Evolutionary conservation across 30 jellyfish, hydroid and myxozoan species (phyloP).

Genomic region (Mastigias papua): DNA sequence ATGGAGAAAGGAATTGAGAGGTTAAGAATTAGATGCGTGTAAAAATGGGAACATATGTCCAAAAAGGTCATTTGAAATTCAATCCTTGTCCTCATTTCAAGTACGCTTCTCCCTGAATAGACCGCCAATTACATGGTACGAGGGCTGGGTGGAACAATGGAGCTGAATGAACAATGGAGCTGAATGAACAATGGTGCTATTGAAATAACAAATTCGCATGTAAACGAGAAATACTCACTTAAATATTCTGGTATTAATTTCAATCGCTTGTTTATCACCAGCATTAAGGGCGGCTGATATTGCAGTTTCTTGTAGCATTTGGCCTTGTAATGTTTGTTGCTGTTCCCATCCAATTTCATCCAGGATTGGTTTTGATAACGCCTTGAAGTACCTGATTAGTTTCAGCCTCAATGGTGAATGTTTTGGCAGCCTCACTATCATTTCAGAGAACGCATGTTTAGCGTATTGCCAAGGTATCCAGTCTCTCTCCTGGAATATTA

Average conservation of each 20-base stretch:
- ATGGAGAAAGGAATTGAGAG: too few relatives aligned
- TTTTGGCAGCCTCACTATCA: slow-evolving; percentile 61
- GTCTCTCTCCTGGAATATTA: slow-evolving; percentile 51
- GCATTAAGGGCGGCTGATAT: slow-evolving; percentile 73
- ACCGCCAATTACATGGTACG: too few relatives aligned
- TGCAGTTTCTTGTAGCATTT: slow-evolving; percentile 57
- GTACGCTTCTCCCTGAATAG: too few relatives aligned
- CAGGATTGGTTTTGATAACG: slow-evolving; percentile 33
- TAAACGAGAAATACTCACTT: slow-evolving; percentile 2
- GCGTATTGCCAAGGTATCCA: slow-evolving; percentile 82
- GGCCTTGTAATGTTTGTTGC: slow-evolving; percentile 27
- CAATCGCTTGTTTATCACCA: slow-evolving; percentile 44
- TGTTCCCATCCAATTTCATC: slow-evolving; percentile 55
- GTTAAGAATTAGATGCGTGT: too few relatives aligned
- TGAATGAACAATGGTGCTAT: too few relatives aligned
- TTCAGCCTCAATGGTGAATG: slow-evolving; percentile 41
- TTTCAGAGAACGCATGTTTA: slow-evolving; percentile 38
- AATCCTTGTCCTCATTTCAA: too few relatives aligned
- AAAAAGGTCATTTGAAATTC: too few relatives aligned
- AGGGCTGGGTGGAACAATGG: too few relatives aligned
- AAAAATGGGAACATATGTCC: too few relatives aligned
- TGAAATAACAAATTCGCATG: background rate
- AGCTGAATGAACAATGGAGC: too few relatives aligned
- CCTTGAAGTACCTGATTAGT: slow-evolving; percentile 21
- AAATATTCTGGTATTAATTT: slow-evolving; percentile 35